Base-by-base conservation (phyloP, 30 jellyfish, hydroid and myxozoan species). In the Cassiopea xamachana region DNA sequence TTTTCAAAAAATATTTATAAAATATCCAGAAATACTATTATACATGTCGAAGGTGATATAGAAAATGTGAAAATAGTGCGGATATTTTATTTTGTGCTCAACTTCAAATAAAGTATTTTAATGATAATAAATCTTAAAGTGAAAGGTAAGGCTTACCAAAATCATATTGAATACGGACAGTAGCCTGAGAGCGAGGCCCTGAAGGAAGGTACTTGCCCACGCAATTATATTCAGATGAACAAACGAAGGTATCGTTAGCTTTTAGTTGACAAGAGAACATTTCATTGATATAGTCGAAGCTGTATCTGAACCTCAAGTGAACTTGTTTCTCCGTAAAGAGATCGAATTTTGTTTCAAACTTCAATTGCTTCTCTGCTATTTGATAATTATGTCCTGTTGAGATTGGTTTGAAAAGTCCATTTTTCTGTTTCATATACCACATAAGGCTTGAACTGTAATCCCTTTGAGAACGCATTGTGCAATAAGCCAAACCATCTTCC, bases 141-240 rank as follows among this genome's bases (percentile, higher is more conserved):
- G 46, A 67, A 67, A 7, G 15, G 14, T 67, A 64, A 14, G 15
- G 61, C 90, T 79, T 46, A 88, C 95, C 95, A 46, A 78, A 88
- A 79, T 79, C 55, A 49, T 88, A 88, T 15, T 74, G 39, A 46
- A 88, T 79, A 1, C 77, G 39, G 19, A 60, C 87, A 46, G 45
- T 60, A 1, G 84, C 59, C 1, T 19, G 44, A 14, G 91, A 46
- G 47, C 47, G 91, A 10, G 48, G 48, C 18, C 67, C 75, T 14
- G 16, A 55, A 27, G 76, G 74, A 47, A 10, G 46, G 48, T 86
- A 75, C 18, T 73, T 69, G 2, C 82, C 93, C 8, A 60, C 18
- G 83, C 95, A 88, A 78, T 14, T 70, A 71, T 77, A 88, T 60
- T 88, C 89, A 43, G 70, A 78, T 13, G 82, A 50, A 68, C 95